phyloP scores from a whole-genome alignment of 1,140 invertebrate species.

The Hirudo medicinalis region DNA sequence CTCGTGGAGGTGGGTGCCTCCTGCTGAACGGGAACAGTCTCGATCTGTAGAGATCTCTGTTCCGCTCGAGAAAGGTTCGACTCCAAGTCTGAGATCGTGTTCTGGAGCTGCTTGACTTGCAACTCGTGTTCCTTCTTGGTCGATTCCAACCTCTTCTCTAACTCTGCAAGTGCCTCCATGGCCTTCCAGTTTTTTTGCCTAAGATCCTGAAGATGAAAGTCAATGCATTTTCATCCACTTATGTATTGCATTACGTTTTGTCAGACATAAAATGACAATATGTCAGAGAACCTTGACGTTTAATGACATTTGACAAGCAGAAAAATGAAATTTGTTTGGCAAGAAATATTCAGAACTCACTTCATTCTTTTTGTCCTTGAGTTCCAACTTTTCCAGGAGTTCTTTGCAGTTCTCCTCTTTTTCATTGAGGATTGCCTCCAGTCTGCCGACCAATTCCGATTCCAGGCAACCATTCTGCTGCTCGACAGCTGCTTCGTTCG shows the following conservation, averaged over 20 bases:
- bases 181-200: slow-evolving; percentile 15
- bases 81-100: not conserved
- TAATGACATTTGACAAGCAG: no score
- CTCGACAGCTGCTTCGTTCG: not conserved
- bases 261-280: no score
- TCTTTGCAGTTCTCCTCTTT: not conserved
- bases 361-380: slow-evolving; percentile 10
- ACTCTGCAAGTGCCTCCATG: slow-evolving; percentile 14
- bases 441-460: not conserved
- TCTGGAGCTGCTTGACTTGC: not conserved
- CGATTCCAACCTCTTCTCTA: slow-evolving; percentile 5
- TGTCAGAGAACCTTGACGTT: no score
- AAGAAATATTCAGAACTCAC: not conserved
- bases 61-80: not conserved
- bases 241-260: no score
- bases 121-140: not conserved
- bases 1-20: no score
- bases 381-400: not conserved
- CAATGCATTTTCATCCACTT: no score
- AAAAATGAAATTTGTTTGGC: not conserved
- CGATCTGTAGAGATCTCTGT: not conserved
- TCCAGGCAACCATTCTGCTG: not conserved
- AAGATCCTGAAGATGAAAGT: slow-evolving; percentile 14
- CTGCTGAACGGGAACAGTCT: not conserved
- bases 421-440: not conserved